Evolutionary conservation across 2,113 vertebrate species (phyloP).

Genomic region (Lepus timidus): DNA sequence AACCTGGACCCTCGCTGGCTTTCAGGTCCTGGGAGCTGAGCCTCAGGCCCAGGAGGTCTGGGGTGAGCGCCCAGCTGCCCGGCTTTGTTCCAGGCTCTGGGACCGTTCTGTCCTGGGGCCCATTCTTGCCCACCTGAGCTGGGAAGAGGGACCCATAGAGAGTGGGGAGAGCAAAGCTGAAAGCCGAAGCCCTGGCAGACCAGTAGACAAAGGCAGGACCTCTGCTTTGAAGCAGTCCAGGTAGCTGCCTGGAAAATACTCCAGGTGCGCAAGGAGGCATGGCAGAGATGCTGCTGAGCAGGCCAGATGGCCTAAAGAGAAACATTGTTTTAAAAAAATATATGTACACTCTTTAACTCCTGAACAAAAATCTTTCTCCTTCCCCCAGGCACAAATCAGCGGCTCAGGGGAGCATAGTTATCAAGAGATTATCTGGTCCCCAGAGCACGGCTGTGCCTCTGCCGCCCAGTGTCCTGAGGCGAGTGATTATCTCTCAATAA

Average conservation of each 20-base stretch:
- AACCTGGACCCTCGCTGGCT: neutral
- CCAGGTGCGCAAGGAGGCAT: constrained; percentile 15
- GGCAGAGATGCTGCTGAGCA: constrained; percentile 61
- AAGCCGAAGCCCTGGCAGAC: neutral
- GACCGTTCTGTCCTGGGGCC: neutral
- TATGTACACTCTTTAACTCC: constrained; percentile 75
- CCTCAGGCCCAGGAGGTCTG: neutral
- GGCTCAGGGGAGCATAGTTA: constrained; percentile 63
- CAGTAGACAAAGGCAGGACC: constrained; percentile 64
- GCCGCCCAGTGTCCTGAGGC: constrained; percentile 62
- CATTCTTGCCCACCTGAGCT: neutral
- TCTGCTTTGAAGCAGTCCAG: constrained; percentile 45
- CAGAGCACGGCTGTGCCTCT: constrained; percentile 65
- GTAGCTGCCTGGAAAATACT: constrained; percentile 68
- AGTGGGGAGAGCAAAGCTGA: neutral
- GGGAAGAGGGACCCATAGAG: neutral
- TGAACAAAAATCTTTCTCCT: constrained; percentile 75
- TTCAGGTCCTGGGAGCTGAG: neutral
- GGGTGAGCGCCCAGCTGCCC: neutral
- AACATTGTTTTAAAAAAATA: constrained; percentile 63
- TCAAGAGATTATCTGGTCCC: constrained; percentile 69
- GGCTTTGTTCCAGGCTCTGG: constrained; percentile 13
- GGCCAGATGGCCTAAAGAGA: constrained; percentile 64
- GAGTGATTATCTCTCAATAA: constrained; percentile 80
- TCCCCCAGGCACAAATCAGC: constrained; percentile 67